Percentiles rank a stretch among this genome's conserved stretches.
Evolutionary conservation across 2,113 vertebrate species (phyloP).

Genomic region (Anolis carolinensis): DNA sequence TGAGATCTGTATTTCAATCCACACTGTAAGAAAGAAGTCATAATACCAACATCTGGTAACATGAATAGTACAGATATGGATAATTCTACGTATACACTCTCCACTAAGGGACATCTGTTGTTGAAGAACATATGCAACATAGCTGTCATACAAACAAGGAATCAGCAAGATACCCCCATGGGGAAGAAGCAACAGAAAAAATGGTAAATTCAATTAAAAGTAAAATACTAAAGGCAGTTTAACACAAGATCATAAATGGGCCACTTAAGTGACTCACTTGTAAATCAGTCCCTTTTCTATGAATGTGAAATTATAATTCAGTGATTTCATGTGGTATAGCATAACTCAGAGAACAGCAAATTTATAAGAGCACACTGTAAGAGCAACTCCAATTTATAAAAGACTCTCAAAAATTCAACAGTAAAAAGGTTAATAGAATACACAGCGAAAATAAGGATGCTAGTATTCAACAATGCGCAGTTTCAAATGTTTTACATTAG

Average conservation of each 20-base stretch:
- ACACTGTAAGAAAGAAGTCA: no score
- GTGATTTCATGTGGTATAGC: not conserved
- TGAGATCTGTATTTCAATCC: no score
- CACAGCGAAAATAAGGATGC: constrained; percentile 4
- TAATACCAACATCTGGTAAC: no score
- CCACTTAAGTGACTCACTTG: no score
- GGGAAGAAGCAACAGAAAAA: no score
- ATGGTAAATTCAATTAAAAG: no score
- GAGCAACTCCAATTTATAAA: not conserved
- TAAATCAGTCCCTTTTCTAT: not conserved
- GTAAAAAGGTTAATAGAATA: constrained; percentile 22
- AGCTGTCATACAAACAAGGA: not conserved
- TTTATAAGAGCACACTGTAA: not conserved
- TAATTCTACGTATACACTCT: no score
- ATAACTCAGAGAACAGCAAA: fast-evolving
- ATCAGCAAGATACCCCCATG: no score
- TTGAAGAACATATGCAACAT: no score
- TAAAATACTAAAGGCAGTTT: not conserved
- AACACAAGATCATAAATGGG: not conserved
- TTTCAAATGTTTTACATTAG: constrained; percentile 3
- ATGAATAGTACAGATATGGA: no score
- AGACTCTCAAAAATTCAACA: constrained; percentile 12
- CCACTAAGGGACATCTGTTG: no score
- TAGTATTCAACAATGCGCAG: not conserved
- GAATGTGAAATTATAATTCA: not conserved